A percentile compares a stretch with the other conserved stretches of the same genome.
phyloP scores from a whole-genome alignment of 2,113 vertebrate species.

The Tor tambroides region DNA sequence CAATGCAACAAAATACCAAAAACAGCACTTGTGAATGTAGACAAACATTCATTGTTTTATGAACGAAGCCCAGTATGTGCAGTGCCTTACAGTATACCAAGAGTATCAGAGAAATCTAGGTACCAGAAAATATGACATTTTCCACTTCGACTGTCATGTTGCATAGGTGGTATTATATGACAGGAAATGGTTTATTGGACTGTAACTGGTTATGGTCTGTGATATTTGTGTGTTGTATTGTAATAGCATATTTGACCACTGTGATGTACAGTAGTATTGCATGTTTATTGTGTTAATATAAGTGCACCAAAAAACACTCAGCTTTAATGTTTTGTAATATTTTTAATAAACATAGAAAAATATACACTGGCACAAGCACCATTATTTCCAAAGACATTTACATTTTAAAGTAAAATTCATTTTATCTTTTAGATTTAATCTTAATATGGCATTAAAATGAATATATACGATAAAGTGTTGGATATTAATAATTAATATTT shows the following conservation, averaged over 20 bases:
- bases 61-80: background rate
- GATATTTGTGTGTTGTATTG: background rate
- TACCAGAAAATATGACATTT: background rate
- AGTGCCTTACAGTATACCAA: background rate
- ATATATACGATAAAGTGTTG: background rate
- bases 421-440: background rate
- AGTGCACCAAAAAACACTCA: background rate
- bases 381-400: background rate
- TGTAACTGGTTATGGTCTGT: background rate
- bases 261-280: background rate
- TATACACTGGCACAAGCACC: background rate
- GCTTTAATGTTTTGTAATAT: constrained; percentile 17
- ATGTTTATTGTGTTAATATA: background rate
- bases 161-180: background rate
- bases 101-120: background rate
- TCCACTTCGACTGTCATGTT: background rate
- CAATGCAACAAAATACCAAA: background rate
- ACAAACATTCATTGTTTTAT: background rate
- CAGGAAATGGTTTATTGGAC: background rate
- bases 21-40: background rate
- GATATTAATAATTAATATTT: background rate
- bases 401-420: too few relatives aligned
- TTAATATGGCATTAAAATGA: background rate
- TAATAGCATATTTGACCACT: background rate
- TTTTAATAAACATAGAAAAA: constrained; percentile 19